Conservation (phyloP, 1,140 invertebrate genomes). For the Papilio machaon region DNA sequence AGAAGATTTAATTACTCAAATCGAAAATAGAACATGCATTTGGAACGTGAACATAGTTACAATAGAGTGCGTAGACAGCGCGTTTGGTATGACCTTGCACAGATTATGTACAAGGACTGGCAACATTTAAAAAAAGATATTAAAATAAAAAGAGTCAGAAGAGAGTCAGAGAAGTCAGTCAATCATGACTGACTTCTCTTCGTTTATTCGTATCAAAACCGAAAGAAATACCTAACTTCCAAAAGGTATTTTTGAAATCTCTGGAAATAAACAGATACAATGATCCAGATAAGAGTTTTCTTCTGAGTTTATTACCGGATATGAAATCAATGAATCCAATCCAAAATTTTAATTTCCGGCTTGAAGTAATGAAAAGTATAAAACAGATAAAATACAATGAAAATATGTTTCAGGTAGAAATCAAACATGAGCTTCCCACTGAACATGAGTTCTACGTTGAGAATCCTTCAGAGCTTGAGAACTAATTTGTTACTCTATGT, state of each 20-base stretch:
- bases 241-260: not conserved
- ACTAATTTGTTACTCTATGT: not conserved
- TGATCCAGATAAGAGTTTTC: not conserved
- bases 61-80: not conserved
- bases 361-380: constrained; percentile 12
- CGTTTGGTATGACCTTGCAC: not conserved
- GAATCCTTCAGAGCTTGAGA: not conserved
- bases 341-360: not conserved
- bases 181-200: no score
- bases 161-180: not conserved
- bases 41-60: not conserved
- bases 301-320: not conserved
- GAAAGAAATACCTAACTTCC: not conserved
- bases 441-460: not conserved
- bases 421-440: not conserved
- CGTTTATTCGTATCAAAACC: not conserved
- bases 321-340: not conserved
- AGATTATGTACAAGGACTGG: not conserved
- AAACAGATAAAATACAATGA: not conserved
- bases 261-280: not conserved
- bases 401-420: not conserved
- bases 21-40: not conserved
- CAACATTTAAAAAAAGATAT: not conserved
- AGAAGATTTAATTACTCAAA: not conserved
- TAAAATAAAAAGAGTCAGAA: not conserved